These are phyloP conservation scores for Coracias cyanogaster DNA, from an alignment of 2,797 vertebrate species.

Conservation along the genomic window DNA sequence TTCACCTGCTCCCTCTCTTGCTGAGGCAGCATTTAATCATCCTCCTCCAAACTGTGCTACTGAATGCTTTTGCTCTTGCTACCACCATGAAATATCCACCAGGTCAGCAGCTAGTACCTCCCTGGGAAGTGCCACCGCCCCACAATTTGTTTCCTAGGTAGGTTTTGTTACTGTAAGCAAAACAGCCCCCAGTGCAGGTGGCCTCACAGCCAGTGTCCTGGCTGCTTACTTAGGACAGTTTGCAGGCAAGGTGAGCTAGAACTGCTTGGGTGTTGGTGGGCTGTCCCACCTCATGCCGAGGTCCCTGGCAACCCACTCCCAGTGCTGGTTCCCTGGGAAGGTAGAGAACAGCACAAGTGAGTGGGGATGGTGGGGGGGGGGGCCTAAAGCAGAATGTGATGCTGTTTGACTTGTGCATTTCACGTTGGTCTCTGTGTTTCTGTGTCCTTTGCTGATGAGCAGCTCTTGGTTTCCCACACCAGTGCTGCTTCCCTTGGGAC, in stretches of 20 bases:
- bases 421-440: background rate
- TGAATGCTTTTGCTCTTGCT: background rate
- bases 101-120: background rate
- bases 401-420: background rate
- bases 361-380: rapidly evolving
- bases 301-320: background rate
- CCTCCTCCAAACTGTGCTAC: background rate
- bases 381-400: background rate
- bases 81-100: background rate
- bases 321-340: background rate
- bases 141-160: background rate
- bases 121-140: background rate
- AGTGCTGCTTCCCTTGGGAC: background rate
- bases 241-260: background rate
- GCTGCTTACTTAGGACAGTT: background rate
- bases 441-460: background rate
- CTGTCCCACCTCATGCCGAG: background rate
- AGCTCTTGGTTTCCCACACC: background rate
- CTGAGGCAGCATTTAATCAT: background rate
- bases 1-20: background rate
- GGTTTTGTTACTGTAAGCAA: background rate
- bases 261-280: background rate
- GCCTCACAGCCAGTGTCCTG: background rate
- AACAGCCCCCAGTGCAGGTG: background rate
- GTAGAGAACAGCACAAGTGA: rapidly evolving